A percentile compares a stretch with the other conserved stretches of the same genome.
phyloP scores from a whole-genome alignment of 2,113 vertebrate species.

The Oryzias melastigma region DNA sequence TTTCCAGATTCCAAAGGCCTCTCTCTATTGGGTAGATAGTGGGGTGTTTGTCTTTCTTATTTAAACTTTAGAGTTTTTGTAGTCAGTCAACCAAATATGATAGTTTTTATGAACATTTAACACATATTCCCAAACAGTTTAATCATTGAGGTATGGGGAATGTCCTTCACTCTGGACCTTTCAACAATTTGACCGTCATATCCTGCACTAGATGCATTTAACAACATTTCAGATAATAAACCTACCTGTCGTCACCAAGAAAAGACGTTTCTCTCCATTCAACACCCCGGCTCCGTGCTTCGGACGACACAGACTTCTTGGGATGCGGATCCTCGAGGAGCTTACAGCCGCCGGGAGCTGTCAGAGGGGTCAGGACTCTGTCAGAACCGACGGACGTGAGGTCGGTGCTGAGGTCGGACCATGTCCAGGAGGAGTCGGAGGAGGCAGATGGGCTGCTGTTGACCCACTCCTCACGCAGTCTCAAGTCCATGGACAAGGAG shows the following conservation, averaged over 20 bases:
- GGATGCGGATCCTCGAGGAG: neutral
- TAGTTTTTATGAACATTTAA: too few relatives aligned
- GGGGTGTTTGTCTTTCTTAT: too few relatives aligned
- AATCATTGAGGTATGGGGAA: too few relatives aligned
- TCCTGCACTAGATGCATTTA: too few relatives aligned
- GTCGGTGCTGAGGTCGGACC: constrained; percentile 60
- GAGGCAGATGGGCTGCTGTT: constrained; percentile 50
- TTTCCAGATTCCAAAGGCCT: too few relatives aligned
- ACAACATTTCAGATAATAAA: constrained; percentile 6
- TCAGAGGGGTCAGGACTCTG: constrained; percentile 34
- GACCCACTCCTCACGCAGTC: constrained; percentile 11
- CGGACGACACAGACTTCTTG: constrained; percentile 1
- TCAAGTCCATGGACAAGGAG: constrained; percentile 34
- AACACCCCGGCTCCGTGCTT: neutral
- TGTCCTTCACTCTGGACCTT: neutral
- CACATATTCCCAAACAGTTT: too few relatives aligned
- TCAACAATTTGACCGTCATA: constrained; percentile 5
- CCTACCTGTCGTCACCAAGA: constrained; percentile 61
- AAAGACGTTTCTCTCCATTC: constrained; percentile 68
- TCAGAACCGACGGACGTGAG: constrained; percentile 62
- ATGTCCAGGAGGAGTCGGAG: constrained; percentile 58
- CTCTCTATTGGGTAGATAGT: too few relatives aligned
- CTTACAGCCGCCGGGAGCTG: constrained; percentile 3
- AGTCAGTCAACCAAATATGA: too few relatives aligned
- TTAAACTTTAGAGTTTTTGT: too few relatives aligned